A percentile compares a stretch with the other conserved stretches of the same genome.
Evolutionary conservation across 1,140 invertebrate species (phyloP).

Genomic region (Calephelis virginiensis): DNA sequence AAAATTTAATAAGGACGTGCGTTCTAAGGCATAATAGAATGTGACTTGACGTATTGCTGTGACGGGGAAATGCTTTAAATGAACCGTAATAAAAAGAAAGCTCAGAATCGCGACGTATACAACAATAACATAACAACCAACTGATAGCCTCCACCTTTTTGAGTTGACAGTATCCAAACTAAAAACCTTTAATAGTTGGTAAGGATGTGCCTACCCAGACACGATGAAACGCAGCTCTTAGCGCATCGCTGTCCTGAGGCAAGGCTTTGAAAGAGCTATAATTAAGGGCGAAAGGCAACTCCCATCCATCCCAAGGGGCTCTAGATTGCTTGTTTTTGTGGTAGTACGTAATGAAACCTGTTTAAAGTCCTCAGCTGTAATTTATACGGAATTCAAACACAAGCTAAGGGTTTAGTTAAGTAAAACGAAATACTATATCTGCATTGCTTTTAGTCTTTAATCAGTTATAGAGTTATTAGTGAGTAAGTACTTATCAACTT

Average conservation of each 20-base stretch:
- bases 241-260: slow-evolving; percentile 1
- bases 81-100: no score
- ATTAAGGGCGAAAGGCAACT: slow-evolving; percentile 27
- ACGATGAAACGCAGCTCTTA: slow-evolving; percentile 3
- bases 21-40: no score
- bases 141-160: no score
- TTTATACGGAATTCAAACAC: slow-evolving; percentile 10
- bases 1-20: no score
- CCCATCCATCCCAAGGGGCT: slow-evolving; percentile 15
- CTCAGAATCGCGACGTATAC: no score
- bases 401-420: slow-evolving; percentile 3
- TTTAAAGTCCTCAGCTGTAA: slow-evolving; percentile 10
- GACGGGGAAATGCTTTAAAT: no score
- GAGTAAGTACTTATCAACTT: not conserved
- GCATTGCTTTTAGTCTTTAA: not conserved
- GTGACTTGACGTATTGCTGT: no score
- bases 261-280: slow-evolving; percentile 27
- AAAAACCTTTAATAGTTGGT: not conserved
- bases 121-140: no score
- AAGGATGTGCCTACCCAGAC: slow-evolving; percentile 2
- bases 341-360: slow-evolving; percentile 9
- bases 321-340: slow-evolving; percentile 5
- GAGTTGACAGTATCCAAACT: no score
- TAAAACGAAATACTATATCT: not conserved
- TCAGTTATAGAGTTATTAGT: not conserved